Conservation (phyloP, 2,113 vertebrate species). For the Myrmecophaga tridactyla region DNA sequence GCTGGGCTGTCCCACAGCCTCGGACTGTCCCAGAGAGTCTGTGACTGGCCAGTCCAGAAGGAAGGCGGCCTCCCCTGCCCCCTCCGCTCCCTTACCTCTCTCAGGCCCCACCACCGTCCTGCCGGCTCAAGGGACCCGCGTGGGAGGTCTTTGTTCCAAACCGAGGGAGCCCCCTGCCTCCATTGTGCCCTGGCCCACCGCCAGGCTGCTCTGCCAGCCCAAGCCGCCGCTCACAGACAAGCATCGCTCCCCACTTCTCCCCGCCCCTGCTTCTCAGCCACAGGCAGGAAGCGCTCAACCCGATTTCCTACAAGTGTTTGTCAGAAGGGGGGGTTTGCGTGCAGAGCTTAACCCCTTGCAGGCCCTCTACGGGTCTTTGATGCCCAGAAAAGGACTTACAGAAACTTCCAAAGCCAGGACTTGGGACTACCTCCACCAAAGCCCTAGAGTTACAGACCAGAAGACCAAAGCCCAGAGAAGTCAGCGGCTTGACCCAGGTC, state of each 20-base stretch:
- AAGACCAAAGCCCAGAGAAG: not conserved
- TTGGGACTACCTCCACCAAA: not conserved
- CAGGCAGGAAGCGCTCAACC: conserved; percentile 69
- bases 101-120: not conserved
- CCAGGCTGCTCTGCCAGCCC: conserved; percentile 69
- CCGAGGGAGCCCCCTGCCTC: conserved; percentile 61
- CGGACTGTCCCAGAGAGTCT: not conserved
- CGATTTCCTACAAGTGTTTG: conserved; percentile 76
- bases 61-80: not conserved
- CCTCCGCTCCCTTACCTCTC: conserved; percentile 40
- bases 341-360: conserved; percentile 72
- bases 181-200: conserved; percentile 57
- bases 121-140: conserved; percentile 45
- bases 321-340: conserved; percentile 69
- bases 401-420: not conserved
- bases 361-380: not conserved
- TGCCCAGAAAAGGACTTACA: not conserved
- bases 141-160: conserved; percentile 67
- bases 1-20: conserved; percentile 49
- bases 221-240: conserved; percentile 33
- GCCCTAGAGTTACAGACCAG: not conserved
- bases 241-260: conserved; percentile 70
- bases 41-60: conserved; percentile 31
- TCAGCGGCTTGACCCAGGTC: not conserved
- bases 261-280: conserved; percentile 62